Conservation (phyloP, 2,888 invertebrate genomes). For the Agrotis ipsilon region DNA sequence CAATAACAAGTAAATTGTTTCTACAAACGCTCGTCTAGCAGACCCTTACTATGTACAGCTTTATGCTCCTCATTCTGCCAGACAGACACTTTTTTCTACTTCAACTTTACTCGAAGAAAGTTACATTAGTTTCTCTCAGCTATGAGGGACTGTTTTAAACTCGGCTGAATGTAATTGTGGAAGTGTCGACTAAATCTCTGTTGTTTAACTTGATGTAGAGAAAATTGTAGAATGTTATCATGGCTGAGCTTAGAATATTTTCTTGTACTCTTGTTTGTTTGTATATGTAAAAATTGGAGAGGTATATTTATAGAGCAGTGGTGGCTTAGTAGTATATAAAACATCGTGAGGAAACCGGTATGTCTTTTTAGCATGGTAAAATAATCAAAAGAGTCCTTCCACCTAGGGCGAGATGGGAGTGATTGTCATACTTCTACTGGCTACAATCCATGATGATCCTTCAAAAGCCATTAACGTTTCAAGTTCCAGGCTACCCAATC, state of each 20-base stretch:
- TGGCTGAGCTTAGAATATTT: not conserved
- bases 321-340: no score
- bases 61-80: constrained; percentile 16
- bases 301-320: no score
- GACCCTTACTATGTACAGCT: constrained; percentile 25
- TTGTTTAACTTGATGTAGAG: constrained; percentile 25
- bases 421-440: no score
- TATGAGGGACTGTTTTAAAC: constrained; percentile 46
- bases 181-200: constrained; percentile 46
- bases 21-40: not conserved
- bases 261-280: not conserved
- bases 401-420: no score
- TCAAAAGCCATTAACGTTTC: no score
- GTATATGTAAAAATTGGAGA: no score
- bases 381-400: no score
- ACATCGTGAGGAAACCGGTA: no score
- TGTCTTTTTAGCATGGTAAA: no score
- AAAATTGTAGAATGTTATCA: constrained; percentile 9
- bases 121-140: constrained; percentile 47
- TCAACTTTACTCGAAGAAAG: constrained; percentile 48
- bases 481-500: no score
- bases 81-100: constrained; percentile 39
- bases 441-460: no score
- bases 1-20: not conserved
- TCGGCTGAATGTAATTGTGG: constrained; percentile 41